Base-by-base conservation (phyloP, 2,888 invertebrate genomes). In the Tricholauxania praeusta region DNA sequence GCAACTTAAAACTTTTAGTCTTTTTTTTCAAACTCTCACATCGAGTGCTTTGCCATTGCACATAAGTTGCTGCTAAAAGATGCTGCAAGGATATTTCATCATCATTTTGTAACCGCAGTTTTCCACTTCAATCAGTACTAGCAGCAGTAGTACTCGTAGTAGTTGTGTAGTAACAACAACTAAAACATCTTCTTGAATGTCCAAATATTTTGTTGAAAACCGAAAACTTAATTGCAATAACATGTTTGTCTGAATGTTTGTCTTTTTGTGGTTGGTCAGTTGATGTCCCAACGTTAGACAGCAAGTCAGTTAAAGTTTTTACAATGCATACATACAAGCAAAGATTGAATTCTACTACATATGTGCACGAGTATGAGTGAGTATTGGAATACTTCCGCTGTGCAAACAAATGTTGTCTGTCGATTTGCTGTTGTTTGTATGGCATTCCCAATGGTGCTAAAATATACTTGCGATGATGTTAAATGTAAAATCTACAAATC, bases 141-240 rank as follows among this genome's bases (percentile, higher is more conserved):
- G 10, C 8, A 7, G 39, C 10, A 39, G 39, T 39, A 39, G 39
- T 39, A 10, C 10, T 39, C 10, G 5, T 39, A 39, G 39, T 39
- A 39, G 5, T 39, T 1, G 8, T 39, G 5, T 39, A 52, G 52
- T 17, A 28, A 28, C 32, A 8, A 22, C 15, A 28, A 65, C n/a
- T 52, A 28, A 28, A 67, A 32, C 28, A 62, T 32, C 49, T 51
- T 57, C 51, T 48, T 72, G 76, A 53, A 76, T 79, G 79, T 80
- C 79, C 77, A 70, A 82, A 82, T 81, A 81, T 82, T 82, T 81
- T 80, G 76, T 81, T 80, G 76, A 74, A 80, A 79, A 80, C 71
- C 80, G 74, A 77, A 39, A 78, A 78, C 79, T 80, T 81, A 81
- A 82, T 80, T 81, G 82, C 81, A 68, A 75, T 79, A 72, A 73